Base-by-base conservation (phyloP, 2,113 vertebrate species). In the Coryphaenoides rupestris region DNA sequence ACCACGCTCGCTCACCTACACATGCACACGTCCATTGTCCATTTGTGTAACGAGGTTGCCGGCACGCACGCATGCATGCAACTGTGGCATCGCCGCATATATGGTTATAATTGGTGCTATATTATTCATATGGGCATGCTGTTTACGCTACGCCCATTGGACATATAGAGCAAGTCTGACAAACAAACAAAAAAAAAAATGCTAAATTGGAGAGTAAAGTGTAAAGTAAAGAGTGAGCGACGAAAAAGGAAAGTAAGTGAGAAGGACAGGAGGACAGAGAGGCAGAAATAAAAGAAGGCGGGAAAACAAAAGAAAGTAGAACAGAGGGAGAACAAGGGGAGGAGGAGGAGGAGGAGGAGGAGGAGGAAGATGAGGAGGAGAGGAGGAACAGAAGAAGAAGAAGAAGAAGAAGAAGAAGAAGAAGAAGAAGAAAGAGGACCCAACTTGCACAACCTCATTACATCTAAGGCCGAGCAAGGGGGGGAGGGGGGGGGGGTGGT, bases 371-470 rank as follows among this genome's bases (percentile, higher is more conserved):
- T 50, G 54, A 67, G 57, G 49, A 77, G 60, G 52, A 73, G n/a
- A n/a, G n/a, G n/a, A n/a, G n/a, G n/a, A n/a, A n/a, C n/a, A 60
- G 60, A 56, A 70, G 9, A n/a, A 55, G 54, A 67, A 58, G 49
- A 77, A 63, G 52, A 73, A 69, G 70, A 81, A 77, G 76, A 52
- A 69, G 67, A 75, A 70, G 58, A 67, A 72, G 65, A 61, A 73
- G 70, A 69, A 76, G 75, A 71, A 83, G 83, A 86, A 82, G 76
- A 83, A 84, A 84, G 79, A 84, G 74, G 79, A 78, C 57, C 74
- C 79, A 89, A 91, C 88, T 91, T 86, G 86, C 86, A 85, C 86
- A 90, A 86, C 83, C 91, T 92, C 90, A 92, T 92, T 92, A 92
- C 89, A 91, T 89, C 81, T 92, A 89, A 91, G 81, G 87, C 83